Base-by-base conservation (phyloP, 2,888 invertebrate genomes). In the Drosophila tanythrix region DNA sequence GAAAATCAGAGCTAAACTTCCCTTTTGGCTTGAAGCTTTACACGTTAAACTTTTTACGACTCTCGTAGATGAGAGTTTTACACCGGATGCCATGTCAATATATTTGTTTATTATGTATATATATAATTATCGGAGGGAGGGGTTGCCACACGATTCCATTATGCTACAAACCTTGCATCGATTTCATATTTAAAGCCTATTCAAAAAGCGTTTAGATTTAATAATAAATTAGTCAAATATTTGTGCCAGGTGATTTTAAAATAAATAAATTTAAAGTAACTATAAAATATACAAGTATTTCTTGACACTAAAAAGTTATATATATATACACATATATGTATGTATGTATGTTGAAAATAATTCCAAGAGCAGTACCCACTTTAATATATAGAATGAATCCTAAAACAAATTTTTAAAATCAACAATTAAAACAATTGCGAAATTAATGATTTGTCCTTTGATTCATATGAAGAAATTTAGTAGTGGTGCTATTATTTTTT, bases 11-110 rank as follows among this genome's bases (percentile, higher is more conserved):
- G 43, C 25, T 13, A 57, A 70, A 60, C 46, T 74, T 88, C 53
- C 56, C 46, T 31, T 27, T 70, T 66, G 51, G 60, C 63, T 75
- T 53, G 50, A 51, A 68, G 79, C 75, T 88, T 87, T 77, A 67
- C 70, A 87, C 88, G 77, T 79, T 87, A 82, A 85, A 82, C 88
- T 89, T 89, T 89, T 85, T 88, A 85, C 80, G 85, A 88, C 82
- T 70, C 74, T 60, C 69, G 68, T 80, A 80, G 88, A 79, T 66
- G 82, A 56, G 74, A 69, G 52, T 81, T 78, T 78, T 35, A 48
- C 48, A 13, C 38, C 38, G 40, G 36, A 38, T 56, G 55, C 36
- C 36, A 36, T n/a, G 11, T 50, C 46, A 52, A 65, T 25, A 46
- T 46, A 46, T 13, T 48, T 51, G 40, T 31, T 10, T 15, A 35